Evolutionary conservation across 1,140 invertebrate genomes (phyloP).

Genomic region (Drosophila repletoides): DNA sequence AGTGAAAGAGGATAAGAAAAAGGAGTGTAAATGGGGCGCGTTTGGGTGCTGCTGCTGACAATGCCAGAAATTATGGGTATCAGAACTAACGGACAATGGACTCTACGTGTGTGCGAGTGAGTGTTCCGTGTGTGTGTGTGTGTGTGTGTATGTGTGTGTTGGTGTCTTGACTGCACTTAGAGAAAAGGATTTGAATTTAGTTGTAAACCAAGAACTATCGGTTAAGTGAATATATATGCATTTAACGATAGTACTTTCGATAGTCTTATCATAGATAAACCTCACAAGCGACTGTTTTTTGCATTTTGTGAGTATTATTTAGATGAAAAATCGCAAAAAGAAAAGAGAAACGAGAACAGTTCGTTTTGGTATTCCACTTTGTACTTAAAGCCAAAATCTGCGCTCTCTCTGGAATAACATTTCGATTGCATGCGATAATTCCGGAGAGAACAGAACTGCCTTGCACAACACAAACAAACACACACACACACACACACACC

Average conservation of each 20-base stretch:
- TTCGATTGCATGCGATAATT: slow-evolving; percentile 18
- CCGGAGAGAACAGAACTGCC: slow-evolving; percentile 49
- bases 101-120: slow-evolving; percentile 14
- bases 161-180: background rate
- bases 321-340: slow-evolving; percentile 73
- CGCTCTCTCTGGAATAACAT: slow-evolving; percentile 6
- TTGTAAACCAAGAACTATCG: slow-evolving; percentile 9
- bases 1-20: background rate
- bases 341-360: background rate
- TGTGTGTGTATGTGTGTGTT: background rate
- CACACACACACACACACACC: background rate
- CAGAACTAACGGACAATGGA: slow-evolving; percentile 49
- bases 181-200: slow-evolving; percentile 3
- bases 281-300: slow-evolving; percentile 3
- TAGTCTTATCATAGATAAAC: background rate
- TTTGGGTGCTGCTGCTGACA: slow-evolving; percentile 6
- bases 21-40: background rate
- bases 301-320: slow-evolving; percentile 70
- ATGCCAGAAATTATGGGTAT: background rate
- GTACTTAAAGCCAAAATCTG: slow-evolving; percentile 56
- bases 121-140: background rate
- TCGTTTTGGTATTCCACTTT: slow-evolving; percentile 16
- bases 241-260: no score
- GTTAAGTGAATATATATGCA: no score
- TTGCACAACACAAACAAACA: slow-evolving; percentile 12